Conservation (phyloP, 2,888 invertebrate species). For the Endotricha flammealis region DNA sequence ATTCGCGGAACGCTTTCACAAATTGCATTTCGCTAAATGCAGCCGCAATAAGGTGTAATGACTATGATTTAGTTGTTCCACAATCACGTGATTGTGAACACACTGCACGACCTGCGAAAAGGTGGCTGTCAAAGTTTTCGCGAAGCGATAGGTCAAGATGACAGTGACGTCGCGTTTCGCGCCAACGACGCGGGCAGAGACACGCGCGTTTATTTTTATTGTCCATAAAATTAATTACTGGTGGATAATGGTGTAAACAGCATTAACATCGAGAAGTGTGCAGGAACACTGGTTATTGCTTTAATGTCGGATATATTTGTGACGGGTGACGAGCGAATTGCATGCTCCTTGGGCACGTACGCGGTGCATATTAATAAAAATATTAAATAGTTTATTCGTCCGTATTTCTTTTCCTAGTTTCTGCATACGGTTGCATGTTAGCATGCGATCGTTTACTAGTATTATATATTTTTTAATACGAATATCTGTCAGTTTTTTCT, state of each 20-base stretch:
- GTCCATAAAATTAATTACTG: slow-evolving; percentile 20
- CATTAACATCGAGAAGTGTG: slow-evolving; percentile 37
- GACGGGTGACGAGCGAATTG: background rate
- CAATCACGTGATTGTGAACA: slow-evolving; percentile 29
- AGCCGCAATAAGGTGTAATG: slow-evolving; percentile 43
- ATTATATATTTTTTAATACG: slow-evolving; percentile 22
- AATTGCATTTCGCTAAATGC: slow-evolving; percentile 46
- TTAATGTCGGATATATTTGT: background rate
- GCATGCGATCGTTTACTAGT: slow-evolving; percentile 28
- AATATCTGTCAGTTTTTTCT: slow-evolving; percentile 17
- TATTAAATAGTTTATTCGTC: background rate
- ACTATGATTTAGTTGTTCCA: slow-evolving; percentile 41
- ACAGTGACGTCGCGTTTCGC: slow-evolving; percentile 43
- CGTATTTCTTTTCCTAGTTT: background rate
- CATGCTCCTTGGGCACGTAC: background rate
- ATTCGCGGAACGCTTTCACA: slow-evolving; percentile 35
- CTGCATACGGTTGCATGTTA: slow-evolving; percentile 20
- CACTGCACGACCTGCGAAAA: slow-evolving; percentile 39
- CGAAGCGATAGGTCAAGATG: slow-evolving; percentile 53
- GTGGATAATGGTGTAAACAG: slow-evolving; percentile 38
- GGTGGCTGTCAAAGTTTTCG: slow-evolving; percentile 48
- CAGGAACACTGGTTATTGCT: background rate
- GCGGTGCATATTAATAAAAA: background rate
- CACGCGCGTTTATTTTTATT: slow-evolving; percentile 15
- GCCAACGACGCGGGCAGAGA: slow-evolving; percentile 24